Conservation (phyloP, 1,140 invertebrate genomes). For the Reticulitermes speratus region DNA sequence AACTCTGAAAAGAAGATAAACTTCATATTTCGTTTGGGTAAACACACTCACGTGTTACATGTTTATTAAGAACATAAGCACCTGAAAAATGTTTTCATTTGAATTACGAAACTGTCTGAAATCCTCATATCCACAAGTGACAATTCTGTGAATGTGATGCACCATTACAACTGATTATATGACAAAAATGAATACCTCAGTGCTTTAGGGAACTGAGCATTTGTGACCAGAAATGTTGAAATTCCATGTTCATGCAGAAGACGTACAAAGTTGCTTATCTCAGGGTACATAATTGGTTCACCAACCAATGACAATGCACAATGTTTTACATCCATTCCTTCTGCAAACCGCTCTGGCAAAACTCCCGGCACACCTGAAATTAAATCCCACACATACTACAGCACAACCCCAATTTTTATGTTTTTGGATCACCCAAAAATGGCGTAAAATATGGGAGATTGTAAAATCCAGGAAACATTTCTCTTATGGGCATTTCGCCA, state of each 20-base stretch:
- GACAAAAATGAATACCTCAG: slow-evolving; percentile 46
- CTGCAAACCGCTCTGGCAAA: slow-evolving; percentile 51
- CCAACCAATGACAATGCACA: slow-evolving; percentile 67
- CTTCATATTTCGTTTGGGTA: no score
- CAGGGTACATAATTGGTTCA: slow-evolving; percentile 69
- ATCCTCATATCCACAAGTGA: no score
- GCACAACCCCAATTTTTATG: neutral
- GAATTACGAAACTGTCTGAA: no score
- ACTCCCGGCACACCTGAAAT: slow-evolving; percentile 62
- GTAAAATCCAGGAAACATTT: no score
- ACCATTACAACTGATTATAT: neutral
- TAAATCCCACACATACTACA: neutral
- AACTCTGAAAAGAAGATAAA: no score
- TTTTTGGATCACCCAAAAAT: no score
- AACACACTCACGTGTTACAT: no score
- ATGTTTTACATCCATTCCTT: slow-evolving; percentile 55
- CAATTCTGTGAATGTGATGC: no score
- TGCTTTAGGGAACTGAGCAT: slow-evolving; percentile 65
- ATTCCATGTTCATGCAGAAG: slow-evolving; percentile 57
- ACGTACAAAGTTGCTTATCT: slow-evolving; percentile 59
- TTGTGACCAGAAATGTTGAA: slow-evolving; percentile 63
- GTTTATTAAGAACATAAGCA: no score
- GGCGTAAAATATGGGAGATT: no score
- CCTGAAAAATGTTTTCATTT: no score
- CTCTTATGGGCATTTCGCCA: no score